Percentiles rank a stretch among this genome's conserved stretches.
phyloP scores from a whole-genome alignment of 1,140 invertebrate genomes.

The Nebria ingens region DNA sequence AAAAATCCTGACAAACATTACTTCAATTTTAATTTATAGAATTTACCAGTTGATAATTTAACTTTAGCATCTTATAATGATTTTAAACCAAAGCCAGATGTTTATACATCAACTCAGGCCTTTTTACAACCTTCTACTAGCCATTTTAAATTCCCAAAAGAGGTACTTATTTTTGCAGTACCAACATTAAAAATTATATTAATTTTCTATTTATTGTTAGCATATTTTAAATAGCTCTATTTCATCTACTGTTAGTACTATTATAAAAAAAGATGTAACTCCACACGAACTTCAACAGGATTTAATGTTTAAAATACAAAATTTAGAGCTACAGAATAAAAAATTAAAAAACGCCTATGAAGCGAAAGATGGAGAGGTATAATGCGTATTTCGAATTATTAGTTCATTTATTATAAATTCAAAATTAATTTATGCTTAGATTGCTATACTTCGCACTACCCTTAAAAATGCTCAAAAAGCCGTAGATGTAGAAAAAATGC shows the following conservation, averaged over 20 bases:
- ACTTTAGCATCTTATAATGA: background rate
- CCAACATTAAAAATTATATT: background rate
- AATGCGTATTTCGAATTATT: background rate
- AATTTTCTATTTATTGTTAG: background rate
- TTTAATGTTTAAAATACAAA: background rate
- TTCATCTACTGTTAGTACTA: too few relatives aligned
- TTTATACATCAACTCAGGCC: background rate
- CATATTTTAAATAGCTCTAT: background rate
- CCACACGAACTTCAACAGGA: background rate
- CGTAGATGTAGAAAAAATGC: background rate
- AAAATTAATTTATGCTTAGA: too few relatives aligned
- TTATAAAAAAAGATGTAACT: background rate
- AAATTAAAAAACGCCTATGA: background rate
- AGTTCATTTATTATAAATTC: background rate
- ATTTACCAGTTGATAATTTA: too few relatives aligned
- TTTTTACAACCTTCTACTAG: background rate
- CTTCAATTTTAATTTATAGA: too few relatives aligned
- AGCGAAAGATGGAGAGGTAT: background rate
- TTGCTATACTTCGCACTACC: background rate
- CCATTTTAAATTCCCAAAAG: background rate
- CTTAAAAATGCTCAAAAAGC: background rate
- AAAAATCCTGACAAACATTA: too few relatives aligned
- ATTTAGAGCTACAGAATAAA: background rate
- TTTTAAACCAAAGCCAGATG: background rate
- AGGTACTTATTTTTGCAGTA: background rate